A percentile compares a stretch with the other conserved stretches of the same genome.
These are phyloP conservation scores for Dendrolimus punctatus DNA, from an alignment of 1,140 invertebrate species.

Conservation along the genomic window DNA sequence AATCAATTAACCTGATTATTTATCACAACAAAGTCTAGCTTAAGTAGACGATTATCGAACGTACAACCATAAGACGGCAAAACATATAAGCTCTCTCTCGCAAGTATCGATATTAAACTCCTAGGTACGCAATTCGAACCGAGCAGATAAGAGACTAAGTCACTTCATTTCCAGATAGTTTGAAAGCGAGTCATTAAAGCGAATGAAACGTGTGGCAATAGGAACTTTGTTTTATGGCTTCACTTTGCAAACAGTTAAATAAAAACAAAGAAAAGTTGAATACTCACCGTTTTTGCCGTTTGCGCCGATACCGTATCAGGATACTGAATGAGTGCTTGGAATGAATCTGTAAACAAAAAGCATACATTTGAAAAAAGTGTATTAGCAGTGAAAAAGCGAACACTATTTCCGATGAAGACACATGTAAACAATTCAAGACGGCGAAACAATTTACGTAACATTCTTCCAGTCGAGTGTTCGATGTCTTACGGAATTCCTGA, in stretches of 20 bases:
- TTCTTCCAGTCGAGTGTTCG: slow-evolving; percentile 25
- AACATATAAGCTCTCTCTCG: slow-evolving; percentile 1
- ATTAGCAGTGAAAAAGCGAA: no score
- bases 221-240: slow-evolving; percentile 63
- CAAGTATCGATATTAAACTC: slow-evolving; percentile 12
- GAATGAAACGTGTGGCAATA: slow-evolving; percentile 62
- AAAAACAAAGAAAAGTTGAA: slow-evolving; percentile 51
- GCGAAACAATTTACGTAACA: neutral
- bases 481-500: slow-evolving; percentile 31
- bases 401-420: no score
- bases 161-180: slow-evolving; percentile 55
- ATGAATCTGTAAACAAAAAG: slow-evolving; percentile 87
- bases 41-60: neutral
- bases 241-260: slow-evolving; percentile 62
- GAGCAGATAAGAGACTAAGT: slow-evolving; percentile 31
- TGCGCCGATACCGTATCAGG: slow-evolving; percentile 96
- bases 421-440: neutral
- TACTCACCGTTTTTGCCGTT: slow-evolving; percentile 93
- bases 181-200: slow-evolving; percentile 54
- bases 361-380: neutral
- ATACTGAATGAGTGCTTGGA: slow-evolving; percentile 99
- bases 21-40: neutral
- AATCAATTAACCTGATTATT: no score
- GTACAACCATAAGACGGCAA: neutral
- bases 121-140: slow-evolving; percentile 19